Evolutionary conservation across 2,797 vertebrate genomes (phyloP), one percentile per base, ranked within the genome.

Genomic region (Rhadinocentrus ornatus): DNA sequence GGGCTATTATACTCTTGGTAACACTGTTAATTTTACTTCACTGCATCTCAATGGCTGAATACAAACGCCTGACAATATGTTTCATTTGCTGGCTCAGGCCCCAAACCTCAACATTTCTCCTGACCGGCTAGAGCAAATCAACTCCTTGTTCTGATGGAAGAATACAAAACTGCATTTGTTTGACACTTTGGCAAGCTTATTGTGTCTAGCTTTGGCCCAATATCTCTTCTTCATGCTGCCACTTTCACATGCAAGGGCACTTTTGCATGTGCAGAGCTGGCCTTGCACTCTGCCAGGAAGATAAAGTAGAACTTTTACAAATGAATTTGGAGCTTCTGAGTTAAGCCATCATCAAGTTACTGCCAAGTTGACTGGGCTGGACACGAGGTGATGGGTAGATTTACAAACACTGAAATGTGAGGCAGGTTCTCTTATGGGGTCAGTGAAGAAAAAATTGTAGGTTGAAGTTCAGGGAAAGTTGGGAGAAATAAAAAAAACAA

Each of bases 371-470:
- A 65, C 34, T 24, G 54, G 70, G 73, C 6, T 4, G 68, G 80
- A 71, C 66, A 66, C 20, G 68, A 50, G 74, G 29, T 63, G 77
- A 88, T 63, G 79, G 82, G 77, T 64, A 65, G 88, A 91, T 93
- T 93, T 90, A 90, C 90, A 80, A 83, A 76, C 76, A 82, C 86
- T 83, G 89, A 91, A 90, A 94, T 80, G 82, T 67, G 83, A 88
- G 41, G 80, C 85, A 66, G 71, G 71, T 70, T 61, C 29, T 16
- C 48, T 81, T 15, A 27, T 67, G 68, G 77, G 86, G 89, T 85
- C 81, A 83, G 77, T 15, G 67, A 81, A 16, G 82, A 75, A 56
- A n/a, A 65, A 81, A 75, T 22, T 13, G 34, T 63, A 71, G 84
- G 88, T 82, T 82, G 75, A 80, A 83, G 92, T 92, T 93, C 91